These are phyloP conservation scores for Hymenopus coronatus DNA, from an alignment of 2,888 invertebrate genomes.

Conservation along the genomic window DNA sequence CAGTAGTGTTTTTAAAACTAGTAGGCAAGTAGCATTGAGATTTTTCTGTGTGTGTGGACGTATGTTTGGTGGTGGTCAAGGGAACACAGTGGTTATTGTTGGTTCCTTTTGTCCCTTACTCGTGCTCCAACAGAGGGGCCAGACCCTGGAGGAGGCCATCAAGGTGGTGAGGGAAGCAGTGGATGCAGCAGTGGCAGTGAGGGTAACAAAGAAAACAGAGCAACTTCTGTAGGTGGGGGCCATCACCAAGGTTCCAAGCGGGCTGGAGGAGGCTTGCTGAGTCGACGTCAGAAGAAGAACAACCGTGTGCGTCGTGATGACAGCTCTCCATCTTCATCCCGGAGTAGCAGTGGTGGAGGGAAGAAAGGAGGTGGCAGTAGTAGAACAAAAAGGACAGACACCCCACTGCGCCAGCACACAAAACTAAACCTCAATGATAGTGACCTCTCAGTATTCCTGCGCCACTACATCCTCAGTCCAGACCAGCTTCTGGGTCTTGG, in stretches of 20 bases:
- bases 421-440: slow-evolving; percentile 52
- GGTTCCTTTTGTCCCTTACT: slow-evolving; percentile 32
- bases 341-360: slow-evolving; percentile 13
- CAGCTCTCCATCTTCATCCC: slow-evolving; percentile 35
- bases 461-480: slow-evolving; percentile 59
- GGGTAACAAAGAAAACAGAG: slow-evolving; percentile 40
- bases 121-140: slow-evolving; percentile 44
- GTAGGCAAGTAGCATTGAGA: background rate
- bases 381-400: background rate
- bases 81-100: slow-evolving; percentile 21
- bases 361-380: background rate
- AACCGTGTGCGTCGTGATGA: slow-evolving; percentile 45
- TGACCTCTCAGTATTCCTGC: slow-evolving; percentile 57
- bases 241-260: background rate
- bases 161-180: slow-evolving; percentile 38
- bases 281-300: slow-evolving; percentile 54
- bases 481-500: slow-evolving; percentile 65
- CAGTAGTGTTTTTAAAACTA: background rate
- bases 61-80: background rate
- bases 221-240: slow-evolving; percentile 24
- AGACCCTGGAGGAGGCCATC: slow-evolving; percentile 44
- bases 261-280: slow-evolving; percentile 38
- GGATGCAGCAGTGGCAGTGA: slow-evolving; percentile 42
- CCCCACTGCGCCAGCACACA: slow-evolving; percentile 45
- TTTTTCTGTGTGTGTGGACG: background rate